Conservation (phyloP, 2,888 invertebrate species). For the Hypena proboscidalis region DNA sequence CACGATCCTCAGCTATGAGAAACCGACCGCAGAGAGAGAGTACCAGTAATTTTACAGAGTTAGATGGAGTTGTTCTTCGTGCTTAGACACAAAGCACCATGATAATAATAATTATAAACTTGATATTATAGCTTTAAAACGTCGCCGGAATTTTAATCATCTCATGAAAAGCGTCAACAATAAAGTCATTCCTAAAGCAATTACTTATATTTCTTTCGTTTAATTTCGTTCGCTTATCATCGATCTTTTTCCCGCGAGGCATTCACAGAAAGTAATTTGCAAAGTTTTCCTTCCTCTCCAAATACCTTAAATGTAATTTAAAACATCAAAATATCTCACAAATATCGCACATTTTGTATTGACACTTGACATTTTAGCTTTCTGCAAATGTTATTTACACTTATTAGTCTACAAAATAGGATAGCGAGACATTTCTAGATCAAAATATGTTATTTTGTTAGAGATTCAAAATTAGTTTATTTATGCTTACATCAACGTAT, state of each 20-base stretch:
- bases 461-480: no score
- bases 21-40: no score
- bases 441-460: no score
- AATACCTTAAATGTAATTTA: constrained; percentile 8
- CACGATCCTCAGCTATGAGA: no score
- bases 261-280: constrained; percentile 6
- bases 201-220: neutral
- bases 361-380: constrained; percentile 2
- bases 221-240: neutral
- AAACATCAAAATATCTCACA: constrained; percentile 8
- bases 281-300: constrained; percentile 1
- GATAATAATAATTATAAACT: no score
- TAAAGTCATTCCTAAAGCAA: neutral
- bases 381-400: constrained; percentile 4
- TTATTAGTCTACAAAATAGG: neutral
- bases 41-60: no score
- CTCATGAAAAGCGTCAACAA: neutral
- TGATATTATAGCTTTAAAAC: no score
- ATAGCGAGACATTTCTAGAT: neutral
- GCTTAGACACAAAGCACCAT: no score
- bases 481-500: no score
- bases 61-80: no score
- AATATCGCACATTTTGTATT: constrained; percentile 3
- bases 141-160: no score
- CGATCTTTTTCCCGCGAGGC: constrained; percentile 3